These are phyloP conservation scores for Enteromius argenteus DNA, from an alignment of 2,797 vertebrate genomes.

Conservation along the genomic window DNA sequence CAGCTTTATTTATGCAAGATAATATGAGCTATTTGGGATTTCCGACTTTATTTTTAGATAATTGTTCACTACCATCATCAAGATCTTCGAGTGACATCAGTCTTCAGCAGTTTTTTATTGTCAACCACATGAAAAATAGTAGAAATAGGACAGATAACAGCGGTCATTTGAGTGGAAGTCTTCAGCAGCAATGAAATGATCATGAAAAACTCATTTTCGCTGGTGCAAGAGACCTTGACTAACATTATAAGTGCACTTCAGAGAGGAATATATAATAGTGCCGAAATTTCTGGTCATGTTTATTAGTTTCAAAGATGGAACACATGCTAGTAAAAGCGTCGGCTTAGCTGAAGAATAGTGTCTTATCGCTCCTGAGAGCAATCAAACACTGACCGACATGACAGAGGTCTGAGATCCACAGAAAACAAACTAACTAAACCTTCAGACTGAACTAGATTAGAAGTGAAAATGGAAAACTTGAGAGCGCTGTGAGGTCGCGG, in stretches of 20 bases:
- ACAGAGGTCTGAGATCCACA: conserved; percentile 12
- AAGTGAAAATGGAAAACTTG: conserved; percentile 22
- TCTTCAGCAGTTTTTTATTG: not conserved
- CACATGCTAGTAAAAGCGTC: not conserved
- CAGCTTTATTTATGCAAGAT: not conserved
- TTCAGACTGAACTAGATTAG: conserved; percentile 25
- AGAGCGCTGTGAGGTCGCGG: conserved; percentile 28
- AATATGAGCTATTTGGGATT: not conserved
- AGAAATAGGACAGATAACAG: not conserved
- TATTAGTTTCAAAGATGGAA: conserved; percentile 19
- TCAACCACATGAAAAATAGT: not conserved
- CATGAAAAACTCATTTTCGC: not conserved
- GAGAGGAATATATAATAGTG: not conserved
- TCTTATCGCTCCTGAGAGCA: not conserved
- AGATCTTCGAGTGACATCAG: too few species aligned
- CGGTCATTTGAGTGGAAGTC: not conserved
- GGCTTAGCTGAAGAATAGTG: not conserved
- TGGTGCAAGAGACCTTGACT: conserved; percentile 16
- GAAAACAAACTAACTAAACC: conserved; percentile 35
- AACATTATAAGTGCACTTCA: conserved; percentile 18
- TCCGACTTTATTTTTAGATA: not conserved
- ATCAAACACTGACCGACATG: conserved; percentile 13
- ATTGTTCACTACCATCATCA: not conserved
- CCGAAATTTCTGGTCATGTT: not conserved
- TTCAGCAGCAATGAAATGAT: conserved; percentile 2